Evolutionary conservation across 2,888 invertebrate species (phyloP).

Genomic region (Coleophora deauratella): DNA sequence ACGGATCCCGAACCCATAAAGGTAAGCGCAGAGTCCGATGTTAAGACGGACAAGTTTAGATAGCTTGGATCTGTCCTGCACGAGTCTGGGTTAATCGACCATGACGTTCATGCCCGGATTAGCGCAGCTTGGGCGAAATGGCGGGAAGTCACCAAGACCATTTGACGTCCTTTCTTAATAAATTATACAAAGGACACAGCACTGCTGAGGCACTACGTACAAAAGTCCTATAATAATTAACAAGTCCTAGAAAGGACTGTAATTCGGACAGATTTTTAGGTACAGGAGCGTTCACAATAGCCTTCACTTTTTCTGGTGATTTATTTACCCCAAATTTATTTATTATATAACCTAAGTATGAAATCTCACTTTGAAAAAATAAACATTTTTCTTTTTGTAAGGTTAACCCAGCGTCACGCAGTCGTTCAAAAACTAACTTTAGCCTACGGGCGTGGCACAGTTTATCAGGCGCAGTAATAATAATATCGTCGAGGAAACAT

Average conservation of each 20-base stretch:
- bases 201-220: not conserved
- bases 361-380: no score
- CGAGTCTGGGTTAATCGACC: no score
- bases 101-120: no score
- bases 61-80: no score
- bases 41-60: no score
- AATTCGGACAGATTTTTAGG: not conserved
- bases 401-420: constrained; percentile 15
- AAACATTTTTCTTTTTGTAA: not conserved
- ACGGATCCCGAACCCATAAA: no score
- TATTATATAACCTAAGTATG: not conserved
- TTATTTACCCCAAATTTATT: not conserved
- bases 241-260: not conserved
- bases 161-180: not conserved
- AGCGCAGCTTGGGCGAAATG: no score
- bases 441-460: constrained; percentile 3
- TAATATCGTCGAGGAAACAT: constrained; percentile 8
- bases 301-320: not conserved
- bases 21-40: no score
- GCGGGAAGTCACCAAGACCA: not conserved
- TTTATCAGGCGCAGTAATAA: constrained; percentile 4
- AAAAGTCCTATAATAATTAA: not conserved
- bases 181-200: not conserved
- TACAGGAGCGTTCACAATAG: not conserved
- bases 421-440: constrained; percentile 9